Evolutionary conservation across 2,797 vertebrate genomes (phyloP).

Genomic region (Mormyrus hasselquistii): DNA sequence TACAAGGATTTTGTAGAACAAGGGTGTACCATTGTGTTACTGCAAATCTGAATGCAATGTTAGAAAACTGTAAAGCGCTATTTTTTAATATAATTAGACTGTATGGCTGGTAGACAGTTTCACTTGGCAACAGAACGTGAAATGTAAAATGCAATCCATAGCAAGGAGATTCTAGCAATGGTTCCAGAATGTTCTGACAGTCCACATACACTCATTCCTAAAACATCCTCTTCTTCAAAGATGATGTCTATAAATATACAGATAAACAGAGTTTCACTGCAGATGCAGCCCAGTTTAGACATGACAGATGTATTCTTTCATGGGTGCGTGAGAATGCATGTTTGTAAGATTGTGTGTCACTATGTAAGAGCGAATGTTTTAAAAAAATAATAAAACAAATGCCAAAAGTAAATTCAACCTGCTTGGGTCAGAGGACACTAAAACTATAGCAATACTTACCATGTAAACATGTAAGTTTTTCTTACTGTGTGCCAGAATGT

Average conservation of each 20-base stretch:
- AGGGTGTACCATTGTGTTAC: slow-evolving; percentile 30
- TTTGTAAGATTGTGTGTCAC: background rate
- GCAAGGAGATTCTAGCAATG: background rate
- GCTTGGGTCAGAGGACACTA: background rate
- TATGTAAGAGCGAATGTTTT: background rate
- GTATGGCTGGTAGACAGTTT: background rate
- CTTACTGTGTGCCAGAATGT: background rate
- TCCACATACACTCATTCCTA: background rate
- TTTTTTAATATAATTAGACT: background rate
- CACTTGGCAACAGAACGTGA: background rate
- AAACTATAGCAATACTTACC: background rate
- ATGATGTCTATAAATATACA: background rate
- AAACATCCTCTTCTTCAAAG: background rate
- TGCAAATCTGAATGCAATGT: slow-evolving; percentile 29
- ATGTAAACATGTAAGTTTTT: background rate
- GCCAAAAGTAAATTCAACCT: background rate
- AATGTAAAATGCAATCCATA: background rate
- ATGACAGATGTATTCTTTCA: background rate
- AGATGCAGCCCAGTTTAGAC: background rate
- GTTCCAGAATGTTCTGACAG: background rate
- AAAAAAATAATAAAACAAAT: background rate
- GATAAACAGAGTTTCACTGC: background rate
- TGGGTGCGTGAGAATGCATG: background rate
- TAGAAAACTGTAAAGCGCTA: background rate
- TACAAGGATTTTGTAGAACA: slow-evolving; percentile 40